Base-by-base conservation (phyloP, 2,888 invertebrate species). In the Pachymerium ferrugineum region DNA sequence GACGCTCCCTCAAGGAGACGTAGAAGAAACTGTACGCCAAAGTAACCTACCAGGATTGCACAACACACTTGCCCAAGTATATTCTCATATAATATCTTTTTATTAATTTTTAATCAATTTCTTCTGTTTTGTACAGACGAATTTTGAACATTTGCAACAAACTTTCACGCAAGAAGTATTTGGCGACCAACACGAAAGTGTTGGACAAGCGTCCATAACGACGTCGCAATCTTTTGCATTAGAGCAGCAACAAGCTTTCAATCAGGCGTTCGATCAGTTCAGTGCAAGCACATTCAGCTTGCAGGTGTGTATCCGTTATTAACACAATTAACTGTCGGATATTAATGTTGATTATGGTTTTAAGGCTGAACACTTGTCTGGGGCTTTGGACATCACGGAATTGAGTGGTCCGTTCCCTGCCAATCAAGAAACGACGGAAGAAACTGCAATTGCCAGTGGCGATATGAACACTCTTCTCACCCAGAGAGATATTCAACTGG, bases 131-230 rank as follows among this genome's bases (percentile, higher is more conserved):
- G n/a, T 54, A 3, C 54, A 76, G 75, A 75, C 75, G 42, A 73
- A 74, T 68, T 47, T 76, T n/a, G 67, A 74, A 19, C 80, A 80
- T 71, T 74, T 81, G 22, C 79, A 80, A 68, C 79, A 80, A 70
- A 79, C 80, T 3, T 77, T 81, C 8, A 80, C 78, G 75, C 80
- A 80, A 75, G 81, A 81, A 80, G 80, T 81, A 8, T 77, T 75
- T 70, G 76, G 75, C 42, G 70, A 75, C 38, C 75, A 76, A 19
- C 28, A 42, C 14, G 54, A 42, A 29, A 33, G 16, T 28, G n/a
- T 68, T 0, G 62, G 72, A 5, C 72, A 72, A 30, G 28, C 71
- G 10, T 28, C 30, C 2, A 29, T 72, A 47, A 28, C 72, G 29
- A 62, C 30, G 8, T 29, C 38, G 19, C 62, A 47, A 14, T 29